phyloP scores from a whole-genome alignment of 2,113 vertebrate species.

The Pholis gunnellus region DNA sequence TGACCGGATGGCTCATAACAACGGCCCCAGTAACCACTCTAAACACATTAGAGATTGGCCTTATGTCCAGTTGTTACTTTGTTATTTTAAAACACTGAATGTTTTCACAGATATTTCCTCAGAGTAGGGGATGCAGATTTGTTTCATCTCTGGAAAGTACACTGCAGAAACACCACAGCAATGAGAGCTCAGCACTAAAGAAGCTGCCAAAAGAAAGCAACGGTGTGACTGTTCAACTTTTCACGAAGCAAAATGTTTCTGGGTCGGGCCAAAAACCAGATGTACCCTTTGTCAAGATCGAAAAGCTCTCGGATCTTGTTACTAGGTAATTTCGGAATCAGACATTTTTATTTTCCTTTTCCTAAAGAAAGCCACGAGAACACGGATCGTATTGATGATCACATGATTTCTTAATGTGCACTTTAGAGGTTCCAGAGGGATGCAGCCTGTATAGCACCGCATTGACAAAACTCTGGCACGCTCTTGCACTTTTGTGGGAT shows the following conservation, averaged over 20 bases:
- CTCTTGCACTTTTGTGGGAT: conserved; percentile 34
- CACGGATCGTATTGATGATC: not conserved
- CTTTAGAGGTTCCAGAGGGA: conserved; percentile 1
- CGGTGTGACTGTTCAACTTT: not conserved
- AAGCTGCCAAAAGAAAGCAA: conserved; percentile 31
- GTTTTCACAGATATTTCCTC: not conserved
- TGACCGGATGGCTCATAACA: too few relatives aligned
- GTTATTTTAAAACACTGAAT: conserved; percentile 6
- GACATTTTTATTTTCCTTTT: not conserved
- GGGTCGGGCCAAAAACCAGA: not conserved
- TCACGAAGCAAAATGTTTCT: not conserved
- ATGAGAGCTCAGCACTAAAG: not conserved
- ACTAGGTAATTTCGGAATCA: not conserved
- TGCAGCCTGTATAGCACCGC: conserved; percentile 16
- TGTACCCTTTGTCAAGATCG: not conserved
- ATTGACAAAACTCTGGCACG: conserved; percentile 18
- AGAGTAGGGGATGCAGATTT: conserved; percentile 1
- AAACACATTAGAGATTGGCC: conserved; percentile 4
- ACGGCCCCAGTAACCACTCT: not conserved
- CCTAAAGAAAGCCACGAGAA: not conserved
- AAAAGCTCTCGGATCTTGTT: not conserved
- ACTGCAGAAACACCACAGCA: conserved; percentile 3
- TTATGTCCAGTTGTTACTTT: conserved; percentile 2
- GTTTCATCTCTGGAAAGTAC: not conserved
- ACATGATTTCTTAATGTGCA: not conserved